Conservation (phyloP, 2,113 vertebrate genomes). For the Mesocricetus auratus region DNA sequence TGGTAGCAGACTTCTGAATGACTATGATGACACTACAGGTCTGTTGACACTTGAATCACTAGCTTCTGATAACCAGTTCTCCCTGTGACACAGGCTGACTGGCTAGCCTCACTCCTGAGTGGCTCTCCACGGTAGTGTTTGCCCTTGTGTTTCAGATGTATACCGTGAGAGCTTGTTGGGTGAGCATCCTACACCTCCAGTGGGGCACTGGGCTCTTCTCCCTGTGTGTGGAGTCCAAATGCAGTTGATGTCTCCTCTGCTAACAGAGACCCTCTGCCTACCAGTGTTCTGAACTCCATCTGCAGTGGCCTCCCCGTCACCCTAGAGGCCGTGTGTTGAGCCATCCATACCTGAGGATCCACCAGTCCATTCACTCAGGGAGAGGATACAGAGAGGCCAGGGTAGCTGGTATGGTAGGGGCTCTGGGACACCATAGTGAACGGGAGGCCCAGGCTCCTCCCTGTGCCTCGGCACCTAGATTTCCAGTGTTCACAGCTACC, state of each 20-base stretch:
- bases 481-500: not conserved
- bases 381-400: not conserved
- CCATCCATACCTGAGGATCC: not conserved
- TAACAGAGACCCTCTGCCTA: not conserved
- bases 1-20: not conserved
- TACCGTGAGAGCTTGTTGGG: not conserved
- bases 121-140: not conserved
- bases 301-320: not conserved
- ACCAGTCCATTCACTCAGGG: not conserved
- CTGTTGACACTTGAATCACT: not conserved
- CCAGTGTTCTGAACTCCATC: not conserved
- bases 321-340: not conserved
- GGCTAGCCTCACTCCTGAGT: not conserved
- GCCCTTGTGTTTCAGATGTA: not conserved
- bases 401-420: not conserved
- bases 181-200: not conserved
- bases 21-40: not conserved
- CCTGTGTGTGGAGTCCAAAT: not conserved
- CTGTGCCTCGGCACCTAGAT: not conserved
- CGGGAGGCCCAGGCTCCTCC: too few species aligned
- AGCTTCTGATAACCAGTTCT: not conserved
- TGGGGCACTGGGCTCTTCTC: not conserved
- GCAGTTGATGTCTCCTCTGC: not conserved
- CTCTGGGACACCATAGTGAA: not conserved
- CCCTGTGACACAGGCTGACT: not conserved